phyloP scores from a whole-genome alignment of 2,888 invertebrate species.

The Acanthosepion esculentum region DNA sequence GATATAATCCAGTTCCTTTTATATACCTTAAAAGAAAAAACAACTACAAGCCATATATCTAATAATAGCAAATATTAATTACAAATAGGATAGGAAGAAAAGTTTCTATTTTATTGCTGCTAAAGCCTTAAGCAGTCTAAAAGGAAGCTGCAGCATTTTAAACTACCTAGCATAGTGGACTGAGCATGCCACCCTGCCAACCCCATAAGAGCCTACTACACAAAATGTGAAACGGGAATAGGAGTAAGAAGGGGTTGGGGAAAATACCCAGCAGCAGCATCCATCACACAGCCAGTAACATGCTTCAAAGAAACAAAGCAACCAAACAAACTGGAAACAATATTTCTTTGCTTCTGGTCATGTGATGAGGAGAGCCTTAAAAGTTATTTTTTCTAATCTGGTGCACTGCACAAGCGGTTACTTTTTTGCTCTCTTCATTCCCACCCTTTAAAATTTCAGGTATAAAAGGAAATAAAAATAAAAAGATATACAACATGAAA shows the following conservation, averaged over 20 bases:
- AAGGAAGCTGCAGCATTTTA: conserved; percentile 40
- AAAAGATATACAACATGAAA: neutral
- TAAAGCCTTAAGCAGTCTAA: conserved; percentile 42
- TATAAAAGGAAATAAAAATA: neutral
- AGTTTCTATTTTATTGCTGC: conserved; percentile 9
- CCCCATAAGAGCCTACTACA: conserved; percentile 44
- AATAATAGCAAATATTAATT: neutral
- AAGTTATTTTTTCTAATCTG: conserved; percentile 36
- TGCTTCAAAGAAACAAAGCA: conserved; percentile 48
- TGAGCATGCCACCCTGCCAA: conserved; percentile 42
- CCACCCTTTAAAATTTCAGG: neutral
- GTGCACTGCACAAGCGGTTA: conserved; percentile 48
- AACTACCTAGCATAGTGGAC: conserved; percentile 42
- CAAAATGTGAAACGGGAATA: conserved; percentile 2
- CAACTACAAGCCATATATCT: conserved; percentile 33
- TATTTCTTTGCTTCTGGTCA: conserved; percentile 45
- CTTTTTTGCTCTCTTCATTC: neutral
- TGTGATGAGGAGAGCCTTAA: conserved; percentile 17
- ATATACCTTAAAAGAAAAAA: conserved; percentile 23
- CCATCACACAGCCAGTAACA: conserved; percentile 45
- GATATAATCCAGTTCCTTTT: neutral
- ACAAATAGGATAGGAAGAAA: neutral
- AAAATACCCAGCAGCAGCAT: conserved; percentile 46
- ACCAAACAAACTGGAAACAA: conserved; percentile 45
- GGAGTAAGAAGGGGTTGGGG: neutral